Percentiles rank a stretch among this genome's conserved stretches.
These are phyloP conservation scores for Apeltes quadracus DNA, from an alignment of 2,113 vertebrate genomes.

Conservation along the genomic window DNA sequence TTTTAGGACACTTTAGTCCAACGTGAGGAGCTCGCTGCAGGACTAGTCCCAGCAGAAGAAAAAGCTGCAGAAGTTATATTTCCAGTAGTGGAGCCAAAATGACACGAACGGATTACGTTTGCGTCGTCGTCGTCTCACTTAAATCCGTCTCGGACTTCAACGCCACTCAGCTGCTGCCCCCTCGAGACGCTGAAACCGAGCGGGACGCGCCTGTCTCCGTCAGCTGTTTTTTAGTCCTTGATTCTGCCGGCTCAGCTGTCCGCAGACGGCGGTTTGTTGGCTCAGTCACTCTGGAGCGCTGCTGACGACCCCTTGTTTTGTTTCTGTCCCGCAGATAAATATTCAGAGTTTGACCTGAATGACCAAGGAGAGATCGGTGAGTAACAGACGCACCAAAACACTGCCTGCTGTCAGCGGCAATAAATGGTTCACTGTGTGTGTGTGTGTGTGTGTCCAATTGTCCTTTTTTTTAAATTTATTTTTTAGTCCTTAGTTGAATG, in stretches of 20 bases:
- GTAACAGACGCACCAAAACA: conserved; percentile 60
- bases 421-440: conserved; percentile 62
- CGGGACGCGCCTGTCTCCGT: conserved; percentile 50
- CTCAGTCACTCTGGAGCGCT: background rate
- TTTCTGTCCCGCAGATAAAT: conserved; percentile 89
- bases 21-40: no score
- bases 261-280: background rate
- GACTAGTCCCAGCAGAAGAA: no score
- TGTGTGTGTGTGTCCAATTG: no score
- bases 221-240: conserved; percentile 54
- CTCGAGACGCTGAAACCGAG: conserved; percentile 14
- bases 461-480: no score
- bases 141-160: no score
- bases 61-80: no score
- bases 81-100: no score
- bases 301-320: conserved; percentile 20
- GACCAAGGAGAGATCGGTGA: conserved; percentile 98
- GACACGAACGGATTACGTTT: no score
- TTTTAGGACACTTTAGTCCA: no score
- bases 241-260: conserved; percentile 41
- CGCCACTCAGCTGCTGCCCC: conserved; percentile 25
- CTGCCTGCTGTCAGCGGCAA: conserved; percentile 51
- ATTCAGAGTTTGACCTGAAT: conserved; percentile 97
- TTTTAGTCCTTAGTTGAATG: no score
- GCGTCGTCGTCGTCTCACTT: no score